These are phyloP conservation scores for Dendrocincla tyrannina DNA, from an alignment of 2,797 vertebrate genomes.

Conservation along the genomic window DNA sequence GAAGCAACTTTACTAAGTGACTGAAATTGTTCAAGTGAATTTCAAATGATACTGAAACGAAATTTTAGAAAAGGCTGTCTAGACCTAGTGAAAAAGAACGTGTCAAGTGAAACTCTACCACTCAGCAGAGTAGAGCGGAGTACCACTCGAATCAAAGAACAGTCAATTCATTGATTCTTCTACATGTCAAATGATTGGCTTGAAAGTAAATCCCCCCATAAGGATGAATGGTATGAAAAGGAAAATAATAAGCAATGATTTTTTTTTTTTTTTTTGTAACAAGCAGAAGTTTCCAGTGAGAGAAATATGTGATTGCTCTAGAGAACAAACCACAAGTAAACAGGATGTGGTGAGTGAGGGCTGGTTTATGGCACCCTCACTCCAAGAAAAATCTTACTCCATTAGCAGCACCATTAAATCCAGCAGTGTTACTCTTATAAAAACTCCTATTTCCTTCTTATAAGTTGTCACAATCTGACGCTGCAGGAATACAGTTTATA, in stretches of 20 bases:
- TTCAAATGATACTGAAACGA: slow-evolving; percentile 12
- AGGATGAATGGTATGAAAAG: neutral
- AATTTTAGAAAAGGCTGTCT: slow-evolving; percentile 31
- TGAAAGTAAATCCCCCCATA: neutral
- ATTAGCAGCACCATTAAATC: slow-evolving; percentile 18
- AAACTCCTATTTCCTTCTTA: neutral
- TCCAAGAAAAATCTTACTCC: slow-evolving; percentile 4
- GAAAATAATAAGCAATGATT: neutral
- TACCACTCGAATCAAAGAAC: neutral
- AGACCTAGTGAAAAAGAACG: neutral
- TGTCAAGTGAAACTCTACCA: neutral
- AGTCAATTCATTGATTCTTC: neutral
- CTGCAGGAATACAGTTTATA: neutral
- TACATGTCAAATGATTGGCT: neutral
- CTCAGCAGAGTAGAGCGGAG: neutral
- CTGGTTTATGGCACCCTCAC: neutral
- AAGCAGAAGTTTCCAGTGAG: neutral
- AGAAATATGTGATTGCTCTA: neutral
- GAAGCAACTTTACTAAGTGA: slow-evolving; percentile 21
- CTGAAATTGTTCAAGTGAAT: slow-evolving; percentile 30
- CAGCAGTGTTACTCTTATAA: neutral
- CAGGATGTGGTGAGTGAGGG: slow-evolving; percentile 29
- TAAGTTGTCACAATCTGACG: neutral
- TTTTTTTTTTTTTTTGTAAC: neutral
- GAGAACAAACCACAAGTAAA: slow-evolving; percentile 35